phyloP scores from a whole-genome alignment of 2,888 invertebrate genomes.

The Saturnia japonica region DNA sequence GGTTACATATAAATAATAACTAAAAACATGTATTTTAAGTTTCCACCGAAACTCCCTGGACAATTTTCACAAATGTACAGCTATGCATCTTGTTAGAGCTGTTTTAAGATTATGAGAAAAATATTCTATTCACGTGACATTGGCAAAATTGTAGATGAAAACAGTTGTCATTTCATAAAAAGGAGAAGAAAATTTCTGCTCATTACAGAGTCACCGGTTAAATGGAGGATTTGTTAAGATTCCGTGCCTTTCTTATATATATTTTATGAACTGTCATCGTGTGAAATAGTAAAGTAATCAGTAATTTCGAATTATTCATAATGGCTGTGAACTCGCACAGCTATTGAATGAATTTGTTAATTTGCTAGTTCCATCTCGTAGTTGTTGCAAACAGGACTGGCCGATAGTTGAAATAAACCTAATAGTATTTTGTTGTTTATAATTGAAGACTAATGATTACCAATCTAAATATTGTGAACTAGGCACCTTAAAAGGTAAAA shows the following conservation, averaged over 20 bases:
- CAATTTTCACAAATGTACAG: no score
- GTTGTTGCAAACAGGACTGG: not conserved
- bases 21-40: no score
- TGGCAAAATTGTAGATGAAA: not conserved
- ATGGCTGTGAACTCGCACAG: not conserved
- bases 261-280: not conserved
- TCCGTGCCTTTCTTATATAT: not conserved
- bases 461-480: not conserved
- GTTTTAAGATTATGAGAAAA: no score
- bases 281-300: not conserved
- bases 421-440: not conserved
- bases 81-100: no score
- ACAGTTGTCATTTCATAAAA: not conserved
- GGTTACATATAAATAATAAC: no score
- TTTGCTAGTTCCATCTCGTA: not conserved
- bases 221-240: not conserved
- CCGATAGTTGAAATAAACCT: not conserved
- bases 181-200: not conserved
- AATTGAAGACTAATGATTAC: not conserved
- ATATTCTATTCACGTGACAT: no score
- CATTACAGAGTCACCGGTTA: not conserved
- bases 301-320: not conserved
- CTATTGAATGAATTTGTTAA: not conserved
- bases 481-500: not conserved
- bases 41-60: no score